These are phyloP conservation scores for Plebejus argus DNA, from an alignment of 2,888 invertebrate species.

Conservation along the genomic window DNA sequence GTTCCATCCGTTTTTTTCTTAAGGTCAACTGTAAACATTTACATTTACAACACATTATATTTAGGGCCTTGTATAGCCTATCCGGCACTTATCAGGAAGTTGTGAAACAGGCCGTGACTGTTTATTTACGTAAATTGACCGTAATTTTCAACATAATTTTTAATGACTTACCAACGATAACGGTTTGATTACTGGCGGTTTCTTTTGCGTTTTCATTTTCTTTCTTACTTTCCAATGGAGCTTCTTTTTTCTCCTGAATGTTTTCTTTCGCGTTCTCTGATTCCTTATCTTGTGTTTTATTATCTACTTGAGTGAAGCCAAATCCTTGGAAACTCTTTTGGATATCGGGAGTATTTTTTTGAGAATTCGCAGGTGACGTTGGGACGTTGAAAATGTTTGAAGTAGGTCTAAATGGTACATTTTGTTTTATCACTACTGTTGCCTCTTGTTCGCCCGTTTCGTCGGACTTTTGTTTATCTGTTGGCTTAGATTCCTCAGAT, in stretches of 20 bases:
- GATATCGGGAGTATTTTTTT: constrained; percentile 53
- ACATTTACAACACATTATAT: no score
- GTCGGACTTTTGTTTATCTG: constrained; percentile 51
- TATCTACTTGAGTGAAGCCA: constrained; percentile 47
- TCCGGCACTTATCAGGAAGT: no score
- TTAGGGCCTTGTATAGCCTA: neutral
- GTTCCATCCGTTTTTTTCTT: constrained; percentile 39
- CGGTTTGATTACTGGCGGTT: constrained; percentile 35
- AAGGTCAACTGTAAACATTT: constrained; percentile 41
- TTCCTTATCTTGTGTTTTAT: constrained; percentile 49
- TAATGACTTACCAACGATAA: constrained; percentile 43
- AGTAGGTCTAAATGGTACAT: constrained; percentile 52
- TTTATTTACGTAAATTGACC: neutral
- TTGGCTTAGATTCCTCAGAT: constrained; percentile 34
- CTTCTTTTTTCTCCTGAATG: constrained; percentile 45
- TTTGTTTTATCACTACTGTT: constrained; percentile 45
- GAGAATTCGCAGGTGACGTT: constrained; percentile 43
- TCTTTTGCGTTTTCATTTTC: constrained; percentile 32
- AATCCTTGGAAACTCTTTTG: constrained; percentile 50
- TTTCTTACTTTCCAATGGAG: constrained; percentile 21
- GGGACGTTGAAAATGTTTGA: constrained; percentile 58
- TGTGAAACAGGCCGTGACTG: no score
- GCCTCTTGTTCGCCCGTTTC: constrained; percentile 66
- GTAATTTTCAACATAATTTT: neutral
- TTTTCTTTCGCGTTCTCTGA: constrained; percentile 57